These are phyloP conservation scores for Nymphalis urticae DNA, from an alignment of 2,888 invertebrate species.

Conservation along the genomic window DNA sequence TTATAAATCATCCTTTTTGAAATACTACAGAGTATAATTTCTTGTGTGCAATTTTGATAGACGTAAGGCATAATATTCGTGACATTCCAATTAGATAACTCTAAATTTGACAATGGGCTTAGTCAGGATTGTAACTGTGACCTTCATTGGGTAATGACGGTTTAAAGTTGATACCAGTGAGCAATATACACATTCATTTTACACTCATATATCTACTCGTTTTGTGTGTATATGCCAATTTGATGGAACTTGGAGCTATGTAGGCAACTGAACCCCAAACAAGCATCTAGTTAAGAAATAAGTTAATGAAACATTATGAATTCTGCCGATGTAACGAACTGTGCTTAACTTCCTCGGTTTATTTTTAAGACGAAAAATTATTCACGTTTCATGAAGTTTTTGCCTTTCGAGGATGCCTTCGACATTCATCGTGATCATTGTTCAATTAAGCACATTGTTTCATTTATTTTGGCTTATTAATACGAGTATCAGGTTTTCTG, in stretches of 20 bases:
- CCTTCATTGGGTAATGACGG: too few relatives aligned
- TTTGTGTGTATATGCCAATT: too few relatives aligned
- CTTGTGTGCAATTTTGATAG: constrained; percentile 7
- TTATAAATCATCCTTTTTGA: constrained; percentile 14
- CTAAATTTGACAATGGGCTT: too few relatives aligned
- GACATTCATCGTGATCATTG: constrained; percentile 1
- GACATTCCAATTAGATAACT: too few relatives aligned
- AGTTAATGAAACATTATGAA: not conserved
- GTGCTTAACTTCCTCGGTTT: constrained; percentile 1
- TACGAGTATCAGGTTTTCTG: not conserved
- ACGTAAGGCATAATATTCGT: not conserved
- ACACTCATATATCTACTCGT: too few relatives aligned
- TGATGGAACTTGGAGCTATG: too few relatives aligned
- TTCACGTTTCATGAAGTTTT: constrained; percentile 2
- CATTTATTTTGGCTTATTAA: not conserved
- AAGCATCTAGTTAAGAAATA: constrained; percentile 4
- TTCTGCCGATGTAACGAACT: not conserved
- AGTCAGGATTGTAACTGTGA: too few relatives aligned
- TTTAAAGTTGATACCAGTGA: too few relatives aligned
- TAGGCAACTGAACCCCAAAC: too few relatives aligned
- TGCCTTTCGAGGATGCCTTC: not conserved
- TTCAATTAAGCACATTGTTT: constrained; percentile 8
- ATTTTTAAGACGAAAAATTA: not conserved
- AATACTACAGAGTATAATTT: constrained; percentile 13
- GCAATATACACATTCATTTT: too few relatives aligned